phyloP scores from a whole-genome alignment of 64 coral and sea anemone genomes.

The Platygyra sinensis region DNA sequence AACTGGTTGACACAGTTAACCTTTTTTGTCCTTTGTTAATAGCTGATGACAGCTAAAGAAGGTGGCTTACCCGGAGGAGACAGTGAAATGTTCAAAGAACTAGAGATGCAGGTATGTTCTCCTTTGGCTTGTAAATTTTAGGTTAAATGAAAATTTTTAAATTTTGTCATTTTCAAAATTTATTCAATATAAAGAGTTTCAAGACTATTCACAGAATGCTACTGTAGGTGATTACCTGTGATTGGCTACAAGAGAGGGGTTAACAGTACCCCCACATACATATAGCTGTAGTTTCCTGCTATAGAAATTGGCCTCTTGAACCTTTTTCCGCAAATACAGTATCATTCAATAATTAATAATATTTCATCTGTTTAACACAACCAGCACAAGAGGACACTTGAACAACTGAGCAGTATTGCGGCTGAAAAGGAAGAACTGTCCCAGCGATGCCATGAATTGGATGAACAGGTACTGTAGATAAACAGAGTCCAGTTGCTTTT shows the following conservation, averaged over 20 bases:
- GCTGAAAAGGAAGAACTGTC: conserved; percentile 98
- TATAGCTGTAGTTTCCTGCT: too few relatives aligned
- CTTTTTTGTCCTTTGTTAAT: background rate
- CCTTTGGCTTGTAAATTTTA: too few relatives aligned
- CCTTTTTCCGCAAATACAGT: background rate
- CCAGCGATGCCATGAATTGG: conserved; percentile 96
- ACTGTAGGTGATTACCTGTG: too few relatives aligned
- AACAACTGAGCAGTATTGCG: conserved; percentile 81
- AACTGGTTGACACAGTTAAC: too few relatives aligned
- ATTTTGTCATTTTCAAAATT: too few relatives aligned
- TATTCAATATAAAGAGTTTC: too few relatives aligned
- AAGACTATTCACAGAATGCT: too few relatives aligned
- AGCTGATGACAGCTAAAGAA: conserved; percentile 84
- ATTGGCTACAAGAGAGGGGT: too few relatives aligned
- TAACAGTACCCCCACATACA: too few relatives aligned
- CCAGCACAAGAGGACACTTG: conserved; percentile 94
- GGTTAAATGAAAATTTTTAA: too few relatives aligned
- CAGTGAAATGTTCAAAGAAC: conserved; percentile 89
- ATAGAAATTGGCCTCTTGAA: too few relatives aligned
- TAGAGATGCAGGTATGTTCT: conserved; percentile 78
- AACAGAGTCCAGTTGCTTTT: too few relatives aligned
- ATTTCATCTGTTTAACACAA: background rate
- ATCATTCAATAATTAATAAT: background rate
- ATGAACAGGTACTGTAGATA: conserved; percentile 97
- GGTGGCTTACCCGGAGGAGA: conserved; percentile 56